These are phyloP conservation scores for Idaea dimidiata DNA, from an alignment of 2,888 invertebrate species.

Conservation along the genomic window DNA sequence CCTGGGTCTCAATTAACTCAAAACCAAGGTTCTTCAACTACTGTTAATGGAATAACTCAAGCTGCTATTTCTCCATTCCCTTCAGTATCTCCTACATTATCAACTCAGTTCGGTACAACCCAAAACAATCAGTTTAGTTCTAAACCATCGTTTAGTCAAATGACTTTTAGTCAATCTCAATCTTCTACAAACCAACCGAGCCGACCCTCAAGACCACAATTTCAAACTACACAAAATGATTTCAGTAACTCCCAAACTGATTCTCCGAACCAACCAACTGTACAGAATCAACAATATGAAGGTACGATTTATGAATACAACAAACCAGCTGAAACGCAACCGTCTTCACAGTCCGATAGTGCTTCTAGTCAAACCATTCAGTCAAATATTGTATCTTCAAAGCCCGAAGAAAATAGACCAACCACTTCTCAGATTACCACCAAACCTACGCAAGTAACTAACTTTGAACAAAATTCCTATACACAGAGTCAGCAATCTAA, in stretches of 20 bases:
- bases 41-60: slow-evolving; percentile 49
- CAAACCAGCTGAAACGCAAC: slow-evolving; percentile 48
- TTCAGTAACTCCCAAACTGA: slow-evolving; percentile 2
- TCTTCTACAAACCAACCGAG: slow-evolving; percentile 7
- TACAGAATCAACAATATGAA: slow-evolving; percentile 29
- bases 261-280: slow-evolving; percentile 12
- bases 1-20: slow-evolving; percentile 23
- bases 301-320: slow-evolving; percentile 58
- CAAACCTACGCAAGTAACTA: slow-evolving; percentile 11
- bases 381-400: slow-evolving; percentile 13
- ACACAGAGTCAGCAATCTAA: slow-evolving; percentile 12
- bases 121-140: slow-evolving; percentile 25
- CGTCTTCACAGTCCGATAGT: slow-evolving; percentile 29
- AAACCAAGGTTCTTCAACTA: slow-evolving; percentile 14
- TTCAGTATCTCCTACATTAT: slow-evolving; percentile 37
- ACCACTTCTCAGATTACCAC: slow-evolving; percentile 1
- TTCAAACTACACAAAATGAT: not conserved
- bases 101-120: slow-evolving; percentile 20
- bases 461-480: slow-evolving; percentile 15
- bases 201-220: slow-evolving; percentile 5
- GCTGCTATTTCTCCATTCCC: slow-evolving; percentile 53
- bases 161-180: slow-evolving; percentile 18
- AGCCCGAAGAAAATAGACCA: slow-evolving; percentile 9
- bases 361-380: slow-evolving; percentile 22
- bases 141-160: slow-evolving; percentile 23